Percentiles rank a stretch among this genome's conserved stretches.
These are phyloP conservation scores for Upupa epops DNA, from an alignment of 2,113 vertebrate species.

Conservation along the genomic window DNA sequence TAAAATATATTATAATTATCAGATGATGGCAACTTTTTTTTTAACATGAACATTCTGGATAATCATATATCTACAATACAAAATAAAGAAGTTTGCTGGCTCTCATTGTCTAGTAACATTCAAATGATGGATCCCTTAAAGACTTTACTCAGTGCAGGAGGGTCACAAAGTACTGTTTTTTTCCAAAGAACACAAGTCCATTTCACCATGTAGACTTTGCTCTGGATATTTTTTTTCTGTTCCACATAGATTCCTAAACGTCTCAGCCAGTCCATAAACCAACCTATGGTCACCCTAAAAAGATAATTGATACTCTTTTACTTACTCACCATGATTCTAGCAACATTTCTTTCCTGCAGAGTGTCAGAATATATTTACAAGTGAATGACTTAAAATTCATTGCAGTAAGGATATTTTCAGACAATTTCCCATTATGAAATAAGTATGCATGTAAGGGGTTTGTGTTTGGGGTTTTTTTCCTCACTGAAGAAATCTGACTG, in stretches of 20 bases:
- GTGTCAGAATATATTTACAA: background rate
- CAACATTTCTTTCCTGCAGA: background rate
- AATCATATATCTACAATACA: background rate
- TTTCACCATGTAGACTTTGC: background rate
- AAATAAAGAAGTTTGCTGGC: background rate
- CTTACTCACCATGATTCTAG: background rate
- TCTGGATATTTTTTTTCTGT: background rate
- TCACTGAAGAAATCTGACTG: background rate
- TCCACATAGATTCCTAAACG: background rate
- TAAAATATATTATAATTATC: background rate
- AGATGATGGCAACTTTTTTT: background rate
- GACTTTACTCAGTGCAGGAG: background rate
- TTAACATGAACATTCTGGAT: background rate
- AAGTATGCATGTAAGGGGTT: background rate
- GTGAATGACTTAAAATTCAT: accelerated
- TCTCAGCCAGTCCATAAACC: background rate
- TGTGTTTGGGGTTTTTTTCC: background rate
- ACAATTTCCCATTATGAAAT: background rate
- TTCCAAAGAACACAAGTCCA: background rate
- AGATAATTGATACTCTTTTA: background rate
- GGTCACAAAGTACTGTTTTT: background rate
- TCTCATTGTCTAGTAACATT: background rate
- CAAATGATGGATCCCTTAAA: background rate
- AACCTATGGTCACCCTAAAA: background rate
- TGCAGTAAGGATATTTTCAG: background rate